Evolutionary conservation across 2,888 invertebrate species (phyloP).

Genomic region (Sisyra terminalis): DNA sequence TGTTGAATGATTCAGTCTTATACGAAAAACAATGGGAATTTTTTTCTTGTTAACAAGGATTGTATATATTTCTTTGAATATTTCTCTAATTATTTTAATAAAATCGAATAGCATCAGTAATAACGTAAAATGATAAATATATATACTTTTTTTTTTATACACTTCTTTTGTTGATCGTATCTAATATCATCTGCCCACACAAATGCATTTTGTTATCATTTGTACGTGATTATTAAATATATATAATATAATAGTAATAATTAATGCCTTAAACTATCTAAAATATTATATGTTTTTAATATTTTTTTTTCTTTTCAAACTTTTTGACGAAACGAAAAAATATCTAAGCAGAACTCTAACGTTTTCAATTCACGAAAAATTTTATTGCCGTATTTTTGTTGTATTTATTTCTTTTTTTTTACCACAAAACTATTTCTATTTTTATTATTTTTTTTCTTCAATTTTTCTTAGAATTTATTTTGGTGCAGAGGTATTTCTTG

Average conservation of each 20-base stretch:
- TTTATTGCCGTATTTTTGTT: background rate
- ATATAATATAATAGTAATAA: background rate
- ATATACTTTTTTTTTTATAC: background rate
- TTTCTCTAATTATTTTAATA: too few species aligned
- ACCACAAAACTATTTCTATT: background rate
- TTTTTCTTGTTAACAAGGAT: too few species aligned
- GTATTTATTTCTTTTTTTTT: background rate
- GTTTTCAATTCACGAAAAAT: background rate
- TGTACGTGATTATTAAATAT: slow-evolving; percentile 4
- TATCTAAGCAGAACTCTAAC: slow-evolving; percentile 2
- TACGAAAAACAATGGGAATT: slow-evolving; percentile 1
- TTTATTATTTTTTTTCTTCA: background rate
- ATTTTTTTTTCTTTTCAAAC: background rate
- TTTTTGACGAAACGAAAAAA: background rate
- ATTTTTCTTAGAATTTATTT: too few species aligned
- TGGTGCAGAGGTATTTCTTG: too few species aligned
- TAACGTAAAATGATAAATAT: too few species aligned
- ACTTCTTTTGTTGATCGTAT: background rate
- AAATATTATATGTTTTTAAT: slow-evolving; percentile 1
- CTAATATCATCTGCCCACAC: slow-evolving; percentile 4
- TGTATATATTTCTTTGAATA: too few species aligned
- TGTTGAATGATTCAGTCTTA: background rate
- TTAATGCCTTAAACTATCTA: slow-evolving; percentile 5
- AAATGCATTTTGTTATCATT: slow-evolving; percentile 1
- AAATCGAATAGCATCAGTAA: too few species aligned